Evolutionary conservation across 2,797 vertebrate genomes (phyloP), one percentile per base, ranked within the genome.

Genomic region (Enteromius paludinosus): DNA sequence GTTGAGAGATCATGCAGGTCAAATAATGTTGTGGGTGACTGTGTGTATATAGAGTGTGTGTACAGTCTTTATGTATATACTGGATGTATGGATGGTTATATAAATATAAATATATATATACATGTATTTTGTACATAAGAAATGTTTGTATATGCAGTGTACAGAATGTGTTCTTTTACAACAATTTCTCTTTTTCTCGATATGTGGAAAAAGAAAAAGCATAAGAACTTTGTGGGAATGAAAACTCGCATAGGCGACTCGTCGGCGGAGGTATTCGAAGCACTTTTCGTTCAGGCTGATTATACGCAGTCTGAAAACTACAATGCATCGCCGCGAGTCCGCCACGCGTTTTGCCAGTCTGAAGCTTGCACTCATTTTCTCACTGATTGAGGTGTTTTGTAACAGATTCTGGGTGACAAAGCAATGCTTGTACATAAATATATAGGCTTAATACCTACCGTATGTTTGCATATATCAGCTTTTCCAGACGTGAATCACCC

Each of bases 111-210:
- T 79, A 82, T 82, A 81, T 70, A 94, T 93, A 93, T 89, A 90
- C 90, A 93, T 93, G 89, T 88, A 43, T 69, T 47, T 90, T 92
- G 92, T 94, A 94, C 91, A 95, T 94, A 94, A 89, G 77, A 89
- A 93, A 91, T 92, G 93, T 94, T 95, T 94, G 92, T 94, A 94
- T 90, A 94, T 93, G 93, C 93, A 93, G 92, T 94, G 94, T 94
- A 95, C 93, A 94, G 92, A 87, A 84, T 88, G 86, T 89, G 72
- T 92, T 93, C 92, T 92, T 93, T 92, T 65, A 56, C 69, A 84
- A 43, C 73, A 23, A 78, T 73, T 75, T 78, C 20, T 17, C 78
- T 62, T 68, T 43, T 54, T 18, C 59, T 56, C n/a, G 90, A 73
- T 89, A 90, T 90, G 90, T 90, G 90, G 90, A 89, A 88, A 87